Conservation (phyloP, 2,888 invertebrate species). For the Scelioninae gen. 2 region DNA sequence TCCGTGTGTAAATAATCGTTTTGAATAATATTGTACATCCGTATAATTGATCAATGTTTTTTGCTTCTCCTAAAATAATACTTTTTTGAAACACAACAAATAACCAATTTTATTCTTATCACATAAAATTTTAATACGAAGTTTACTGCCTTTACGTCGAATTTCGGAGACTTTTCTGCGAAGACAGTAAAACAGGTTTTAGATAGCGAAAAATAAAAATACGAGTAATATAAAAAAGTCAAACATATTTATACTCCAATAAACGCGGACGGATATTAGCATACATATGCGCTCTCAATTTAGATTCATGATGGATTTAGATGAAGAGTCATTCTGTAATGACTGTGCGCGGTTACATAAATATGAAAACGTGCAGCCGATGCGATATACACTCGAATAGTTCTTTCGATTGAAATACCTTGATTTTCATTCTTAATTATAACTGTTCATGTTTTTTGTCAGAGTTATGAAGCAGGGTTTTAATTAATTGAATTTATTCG, state of each 20-base stretch:
- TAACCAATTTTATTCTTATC: no score
- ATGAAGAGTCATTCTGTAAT: slow-evolving; percentile 52
- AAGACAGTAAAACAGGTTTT: slow-evolving; percentile 25
- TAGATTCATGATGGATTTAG: slow-evolving; percentile 50
- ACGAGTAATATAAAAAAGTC: slow-evolving; percentile 11
- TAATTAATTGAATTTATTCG: slow-evolving; percentile 5
- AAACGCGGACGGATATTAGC: slow-evolving; percentile 46
- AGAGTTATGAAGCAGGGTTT: neutral
- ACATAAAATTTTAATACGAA: no score
- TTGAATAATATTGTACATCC: no score
- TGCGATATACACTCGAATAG: slow-evolving; percentile 17
- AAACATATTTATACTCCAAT: slow-evolving; percentile 44
- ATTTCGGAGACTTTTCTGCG: slow-evolving; percentile 18
- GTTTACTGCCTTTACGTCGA: slow-evolving; percentile 8
- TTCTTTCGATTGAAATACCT: slow-evolving; percentile 28
- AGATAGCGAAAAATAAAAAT: slow-evolving; percentile 15
- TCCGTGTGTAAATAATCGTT: no score
- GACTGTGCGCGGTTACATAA: slow-evolving; percentile 47
- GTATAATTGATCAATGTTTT: no score
- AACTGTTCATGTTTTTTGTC: slow-evolving; percentile 22
- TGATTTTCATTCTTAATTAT: slow-evolving; percentile 38
- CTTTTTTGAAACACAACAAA: no score
- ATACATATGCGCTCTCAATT: slow-evolving; percentile 55
- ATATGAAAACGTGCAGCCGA: slow-evolving; percentile 36
- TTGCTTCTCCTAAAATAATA: no score